Conservation (phyloP, 2,113 vertebrate species). For the Trematomus loennbergii region DNA sequence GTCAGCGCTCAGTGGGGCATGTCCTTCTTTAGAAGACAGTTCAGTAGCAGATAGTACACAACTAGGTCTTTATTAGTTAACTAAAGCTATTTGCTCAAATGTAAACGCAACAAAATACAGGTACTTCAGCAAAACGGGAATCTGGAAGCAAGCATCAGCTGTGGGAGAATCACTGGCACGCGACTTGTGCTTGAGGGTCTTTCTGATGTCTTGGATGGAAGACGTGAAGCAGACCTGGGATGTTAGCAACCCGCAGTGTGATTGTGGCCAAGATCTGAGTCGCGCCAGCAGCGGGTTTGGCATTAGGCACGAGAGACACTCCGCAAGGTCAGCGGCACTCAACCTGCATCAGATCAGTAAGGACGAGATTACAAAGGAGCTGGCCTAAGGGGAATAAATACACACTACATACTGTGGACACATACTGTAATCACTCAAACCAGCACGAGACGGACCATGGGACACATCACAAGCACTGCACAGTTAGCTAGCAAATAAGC, state of each 20-base stretch:
- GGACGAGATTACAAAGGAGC: conserved; percentile 25
- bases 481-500: not conserved
- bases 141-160: not conserved
- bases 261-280: conserved; percentile 30
- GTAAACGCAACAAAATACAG: not conserved
- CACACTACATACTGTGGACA: not conserved
- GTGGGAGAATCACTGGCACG: not conserved
- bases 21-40: not conserved
- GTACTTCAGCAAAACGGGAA: not conserved
- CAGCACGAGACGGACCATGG: not conserved
- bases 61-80: not conserved
- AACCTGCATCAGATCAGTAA: conserved; percentile 41
- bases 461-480: not conserved
- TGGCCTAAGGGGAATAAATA: conserved; percentile 18
- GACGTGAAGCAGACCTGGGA: conserved; percentile 35
- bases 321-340: conserved; percentile 51
- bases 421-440: conserved; percentile 4
- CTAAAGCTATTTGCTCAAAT: not conserved
- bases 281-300: conserved; percentile 33
- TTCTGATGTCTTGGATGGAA: conserved; percentile 5
- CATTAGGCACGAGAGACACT: not conserved
- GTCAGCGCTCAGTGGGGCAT: conserved; percentile 20
- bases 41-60: not conserved
- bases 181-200: not conserved
- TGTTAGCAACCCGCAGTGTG: conserved; percentile 21